Evolutionary conservation across 2,888 invertebrate genomes (phyloP), one percentile per base, ranked within the genome.

Genomic region (Harpagoxenus sublaevis): DNA sequence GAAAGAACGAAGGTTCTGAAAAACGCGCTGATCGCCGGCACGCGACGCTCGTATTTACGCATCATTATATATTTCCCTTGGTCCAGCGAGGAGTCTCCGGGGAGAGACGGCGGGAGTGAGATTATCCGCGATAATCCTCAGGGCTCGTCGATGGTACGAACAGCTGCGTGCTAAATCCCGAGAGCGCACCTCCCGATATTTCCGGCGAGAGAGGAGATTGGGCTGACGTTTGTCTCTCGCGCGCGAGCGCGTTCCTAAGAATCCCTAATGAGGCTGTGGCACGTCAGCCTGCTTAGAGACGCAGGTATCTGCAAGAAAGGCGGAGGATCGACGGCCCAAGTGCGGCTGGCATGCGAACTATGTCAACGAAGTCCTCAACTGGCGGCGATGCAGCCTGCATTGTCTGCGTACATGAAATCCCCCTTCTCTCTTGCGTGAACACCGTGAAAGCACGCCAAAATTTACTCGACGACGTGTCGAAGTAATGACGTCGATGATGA

Each of bases 331-430:
- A 86, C 83, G 65, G 70, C 55, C 68, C 53, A 90, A 88, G 86
- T 85, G 84, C 68, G 70, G 87, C 79, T 90, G 90, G 89, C 89
- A 92, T 86, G 92, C 92, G 83, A 91, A 92, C 91, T 92, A 92
- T 92, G 88, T 86, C 74, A 77, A 71, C 75, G 84, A 85, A 88
- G 86, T 87, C 79, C 77, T 84, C 74, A 73, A 62, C 75, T 77
- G 53, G 12, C 70, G 84, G 83, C 88, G 89, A 83, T 68, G 83
- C 87, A 57, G 55, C 75, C 83, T 45, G 83, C 74, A 74, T 82
- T 55, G 78, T 78, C 82, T 45, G 53, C 82, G 63, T 77, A 53
- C 53, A 15, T 65, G 42, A 53, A 74, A 82, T 74, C 75, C n/a
- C 51, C 53, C 42, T 81, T n/a, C 23, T 18, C 35, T 35, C n/a